Evolutionary conservation across 1,140 invertebrate genomes (phyloP).

Genomic region (Cydia fagiglandana): DNA sequence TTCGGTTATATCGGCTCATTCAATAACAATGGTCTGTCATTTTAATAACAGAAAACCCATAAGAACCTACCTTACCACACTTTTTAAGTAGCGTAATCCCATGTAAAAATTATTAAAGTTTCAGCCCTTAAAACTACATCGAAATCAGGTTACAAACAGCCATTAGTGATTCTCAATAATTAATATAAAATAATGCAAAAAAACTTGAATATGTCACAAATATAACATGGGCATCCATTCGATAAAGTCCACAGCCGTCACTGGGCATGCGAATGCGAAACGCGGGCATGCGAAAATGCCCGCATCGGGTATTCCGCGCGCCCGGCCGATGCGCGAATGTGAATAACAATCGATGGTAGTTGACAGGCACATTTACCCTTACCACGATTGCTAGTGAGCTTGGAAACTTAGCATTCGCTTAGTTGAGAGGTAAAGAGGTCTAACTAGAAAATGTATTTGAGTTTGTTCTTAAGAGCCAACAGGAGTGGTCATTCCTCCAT

Average conservation of each 20-base stretch:
- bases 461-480: no score
- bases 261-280: slow-evolving; percentile 2
- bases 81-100: no score
- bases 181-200: background rate
- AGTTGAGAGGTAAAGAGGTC: background rate
- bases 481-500: no score
- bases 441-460: no score
- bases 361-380: slow-evolving; percentile 49
- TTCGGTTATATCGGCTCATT: no score
- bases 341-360: slow-evolving; percentile 71
- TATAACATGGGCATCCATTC: slow-evolving; percentile 6
- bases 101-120: no score
- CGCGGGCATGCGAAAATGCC: slow-evolving; percentile 61
- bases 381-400: background rate
- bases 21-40: no score
- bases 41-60: no score
- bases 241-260: slow-evolving; percentile 29
- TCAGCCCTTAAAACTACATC: background rate
- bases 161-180: background rate
- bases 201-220: background rate
- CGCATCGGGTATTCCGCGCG: slow-evolving; percentile 68
- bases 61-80: no score
- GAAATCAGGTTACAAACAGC: no score
- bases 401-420: background rate
- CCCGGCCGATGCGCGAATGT: slow-evolving; percentile 55